Conservation (phyloP, 2,113 vertebrate genomes). For the Numida meleagris region DNA sequence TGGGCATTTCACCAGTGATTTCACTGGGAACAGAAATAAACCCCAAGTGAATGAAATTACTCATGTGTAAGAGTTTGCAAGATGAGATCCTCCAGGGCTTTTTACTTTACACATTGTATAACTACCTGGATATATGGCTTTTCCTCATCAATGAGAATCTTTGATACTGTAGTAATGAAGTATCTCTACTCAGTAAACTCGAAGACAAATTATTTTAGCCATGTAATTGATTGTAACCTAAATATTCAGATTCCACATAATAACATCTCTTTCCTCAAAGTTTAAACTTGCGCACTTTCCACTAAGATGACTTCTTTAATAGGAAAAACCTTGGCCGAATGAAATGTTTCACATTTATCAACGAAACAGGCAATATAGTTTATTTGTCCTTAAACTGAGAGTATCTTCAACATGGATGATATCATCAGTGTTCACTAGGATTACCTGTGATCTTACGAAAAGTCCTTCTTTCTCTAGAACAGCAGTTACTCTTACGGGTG, state of each 20-base stretch:
- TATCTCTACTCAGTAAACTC: neutral
- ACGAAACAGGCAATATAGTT: neutral
- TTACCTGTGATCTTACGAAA: neutral
- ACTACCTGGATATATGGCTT: neutral
- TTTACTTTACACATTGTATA: neutral
- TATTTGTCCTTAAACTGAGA: neutral
- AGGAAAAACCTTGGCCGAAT: neutral
- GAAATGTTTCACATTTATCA: neutral
- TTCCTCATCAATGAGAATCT: neutral
- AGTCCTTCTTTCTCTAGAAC: neutral
- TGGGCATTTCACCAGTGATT: constrained; percentile 7
- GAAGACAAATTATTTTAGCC: neutral
- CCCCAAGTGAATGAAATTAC: neutral
- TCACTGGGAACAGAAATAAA: neutral
- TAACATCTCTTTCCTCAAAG: neutral
- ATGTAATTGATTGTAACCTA: neutral
- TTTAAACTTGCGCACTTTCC: neutral
- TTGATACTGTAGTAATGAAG: neutral
- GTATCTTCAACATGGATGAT: neutral
- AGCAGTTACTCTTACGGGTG: rapidly evolving
- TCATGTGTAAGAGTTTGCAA: neutral
- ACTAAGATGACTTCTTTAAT: neutral
- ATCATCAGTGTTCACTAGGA: neutral
- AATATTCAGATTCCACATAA: neutral
- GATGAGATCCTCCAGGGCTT: neutral